Conservation (phyloP, 1,140 invertebrate genomes). For the Episyrphus balteatus region DNA sequence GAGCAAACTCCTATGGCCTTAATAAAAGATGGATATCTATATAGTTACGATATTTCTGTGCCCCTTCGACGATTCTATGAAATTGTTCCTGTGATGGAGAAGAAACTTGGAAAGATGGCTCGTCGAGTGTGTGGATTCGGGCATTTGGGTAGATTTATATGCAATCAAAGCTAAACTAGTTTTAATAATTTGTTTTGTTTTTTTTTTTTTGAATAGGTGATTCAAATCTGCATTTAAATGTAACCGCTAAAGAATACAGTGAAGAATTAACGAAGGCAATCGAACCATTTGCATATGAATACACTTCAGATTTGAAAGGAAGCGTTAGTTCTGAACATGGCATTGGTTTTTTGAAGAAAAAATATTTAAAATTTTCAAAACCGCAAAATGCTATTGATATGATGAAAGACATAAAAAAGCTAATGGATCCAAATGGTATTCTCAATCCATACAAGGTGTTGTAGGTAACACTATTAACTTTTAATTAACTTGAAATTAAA, state of each 20-base stretch:
- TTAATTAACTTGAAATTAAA: too few relatives aligned
- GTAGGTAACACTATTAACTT: too few relatives aligned
- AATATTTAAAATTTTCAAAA: constrained; percentile 75
- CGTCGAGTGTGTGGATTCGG: constrained; percentile 70
- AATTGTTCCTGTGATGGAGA: constrained; percentile 57
- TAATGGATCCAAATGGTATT: constrained; percentile 84
- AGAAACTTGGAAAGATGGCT: constrained; percentile 46
- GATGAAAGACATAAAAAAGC: constrained; percentile 68
- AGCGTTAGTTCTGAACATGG: constrained; percentile 92
- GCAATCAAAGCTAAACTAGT: neutral
- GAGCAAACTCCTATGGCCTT: constrained; percentile 72
- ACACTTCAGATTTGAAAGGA: constrained; percentile 59
- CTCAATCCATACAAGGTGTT: constrained; percentile 88
- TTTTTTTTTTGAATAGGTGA: constrained; percentile 51
- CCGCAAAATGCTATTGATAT: constrained; percentile 53
- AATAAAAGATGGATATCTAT: constrained; percentile 70
- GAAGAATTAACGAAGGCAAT: constrained; percentile 52
- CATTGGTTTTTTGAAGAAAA: constrained; percentile 75
- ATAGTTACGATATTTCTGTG: constrained; percentile 89
- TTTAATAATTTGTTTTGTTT: neutral
- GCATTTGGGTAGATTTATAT: constrained; percentile 56
- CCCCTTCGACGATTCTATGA: constrained; percentile 70
- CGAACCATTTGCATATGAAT: constrained; percentile 85
- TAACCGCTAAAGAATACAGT: constrained; percentile 57
- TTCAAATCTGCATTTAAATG: constrained; percentile 81